These are phyloP conservation scores for Athrips mouffetella DNA, from an alignment of 2,888 invertebrate genomes.

Conservation along the genomic window DNA sequence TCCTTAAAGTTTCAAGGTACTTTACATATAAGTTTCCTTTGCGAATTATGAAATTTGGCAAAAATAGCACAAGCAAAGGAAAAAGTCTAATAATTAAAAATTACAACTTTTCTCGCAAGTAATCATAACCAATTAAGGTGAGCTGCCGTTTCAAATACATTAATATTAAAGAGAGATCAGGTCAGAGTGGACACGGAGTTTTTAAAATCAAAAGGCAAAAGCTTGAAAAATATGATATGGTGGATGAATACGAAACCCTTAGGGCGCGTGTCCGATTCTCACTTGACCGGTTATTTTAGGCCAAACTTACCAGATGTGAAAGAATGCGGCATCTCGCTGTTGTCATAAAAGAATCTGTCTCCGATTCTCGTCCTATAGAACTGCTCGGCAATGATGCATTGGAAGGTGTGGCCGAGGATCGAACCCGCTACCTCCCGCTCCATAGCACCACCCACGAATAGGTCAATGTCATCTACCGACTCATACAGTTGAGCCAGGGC, in stretches of 20 bases:
- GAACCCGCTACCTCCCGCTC: constrained; percentile 87
- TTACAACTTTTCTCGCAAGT: too few species aligned
- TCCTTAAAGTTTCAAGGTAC: too few species aligned
- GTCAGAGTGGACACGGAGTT: too few species aligned
- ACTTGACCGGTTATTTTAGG: background rate
- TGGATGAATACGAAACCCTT: too few species aligned
- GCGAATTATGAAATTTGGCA: too few species aligned
- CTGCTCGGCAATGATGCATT: constrained; percentile 92
- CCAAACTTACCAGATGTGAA: constrained; percentile 79
- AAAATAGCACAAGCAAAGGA: background rate
- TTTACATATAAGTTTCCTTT: too few species aligned
- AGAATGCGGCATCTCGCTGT: constrained; percentile 80
- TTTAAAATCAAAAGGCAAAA: too few species aligned
- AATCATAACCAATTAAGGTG: too few species aligned
- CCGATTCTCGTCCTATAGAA: constrained; percentile 91
- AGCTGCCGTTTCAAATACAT: too few species aligned
- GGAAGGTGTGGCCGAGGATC: constrained; percentile 91
- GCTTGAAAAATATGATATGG: too few species aligned
- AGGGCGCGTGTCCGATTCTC: too few species aligned
- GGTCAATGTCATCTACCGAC: constrained; percentile 90
- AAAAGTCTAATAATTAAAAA: background rate
- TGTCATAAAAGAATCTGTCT: constrained; percentile 91
- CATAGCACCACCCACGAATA: constrained; percentile 90
- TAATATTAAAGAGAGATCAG: too few species aligned
- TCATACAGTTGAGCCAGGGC: constrained; percentile 83